Conservation (phyloP, 2,888 invertebrate species). For the Alloscopus bannaensis region DNA sequence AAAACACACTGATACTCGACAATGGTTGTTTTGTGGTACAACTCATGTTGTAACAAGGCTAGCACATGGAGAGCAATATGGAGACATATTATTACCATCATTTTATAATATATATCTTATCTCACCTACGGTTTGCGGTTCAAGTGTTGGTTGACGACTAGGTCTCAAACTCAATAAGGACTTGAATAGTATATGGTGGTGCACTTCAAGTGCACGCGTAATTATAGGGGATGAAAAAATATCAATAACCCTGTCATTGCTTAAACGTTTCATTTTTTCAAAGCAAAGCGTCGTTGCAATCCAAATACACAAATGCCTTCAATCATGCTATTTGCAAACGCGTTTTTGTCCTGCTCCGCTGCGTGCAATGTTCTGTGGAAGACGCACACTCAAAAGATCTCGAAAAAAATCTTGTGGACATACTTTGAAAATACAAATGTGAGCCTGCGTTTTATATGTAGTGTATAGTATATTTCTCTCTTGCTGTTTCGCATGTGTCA, state of each 20-base stretch:
- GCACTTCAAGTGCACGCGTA: not conserved
- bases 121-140: conserved; percentile 10
- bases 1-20: no score
- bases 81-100: no score
- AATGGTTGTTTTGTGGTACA: no score
- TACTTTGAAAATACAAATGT: no score
- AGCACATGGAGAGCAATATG: no score
- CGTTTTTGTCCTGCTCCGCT: conserved; percentile 54
- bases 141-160: conserved; percentile 1
- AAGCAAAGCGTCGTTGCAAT: no score
- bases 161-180: not conserved
- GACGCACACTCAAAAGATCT: conserved; percentile 46
- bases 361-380: no score
- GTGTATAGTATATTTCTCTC: conserved; percentile 28
- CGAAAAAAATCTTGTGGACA: conserved; percentile 45
- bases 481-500: conserved; percentile 54
- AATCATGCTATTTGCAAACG: conserved; percentile 28
- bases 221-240: conserved; percentile 37
- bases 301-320: conserved; percentile 39
- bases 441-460: not conserved
- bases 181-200: not conserved
- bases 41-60: not conserved
- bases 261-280: conserved; percentile 57
- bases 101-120: not conserved
- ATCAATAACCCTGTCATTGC: conserved; percentile 63